These are phyloP conservation scores for Trissolcus basalis DNA, from an alignment of 1,140 invertebrate species.

Conservation along the genomic window DNA sequence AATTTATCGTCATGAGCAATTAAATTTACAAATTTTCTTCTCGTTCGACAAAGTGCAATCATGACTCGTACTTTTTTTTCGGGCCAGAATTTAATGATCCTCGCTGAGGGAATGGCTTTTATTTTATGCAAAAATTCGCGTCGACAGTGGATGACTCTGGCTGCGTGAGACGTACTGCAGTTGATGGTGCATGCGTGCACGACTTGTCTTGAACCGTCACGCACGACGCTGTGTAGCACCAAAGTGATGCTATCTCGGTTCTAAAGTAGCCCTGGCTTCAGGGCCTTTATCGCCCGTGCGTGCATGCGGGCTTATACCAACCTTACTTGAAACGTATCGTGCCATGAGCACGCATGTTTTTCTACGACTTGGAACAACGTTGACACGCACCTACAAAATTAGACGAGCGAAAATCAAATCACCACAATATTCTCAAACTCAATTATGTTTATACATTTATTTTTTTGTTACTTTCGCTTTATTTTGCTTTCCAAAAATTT, in stretches of 20 bases:
- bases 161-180: slow-evolving; percentile 36
- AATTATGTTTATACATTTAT: no score
- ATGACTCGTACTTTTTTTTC: no score
- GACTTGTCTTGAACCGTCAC: slow-evolving; percentile 50
- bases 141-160: slow-evolving; percentile 5
- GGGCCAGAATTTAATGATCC: no score
- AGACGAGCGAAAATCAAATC: neutral
- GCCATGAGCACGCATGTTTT: slow-evolving; percentile 44
- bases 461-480: no score
- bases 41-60: no score
- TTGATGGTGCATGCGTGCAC: slow-evolving; percentile 50
- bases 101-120: no score
- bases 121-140: neutral
- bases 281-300: slow-evolving; percentile 52
- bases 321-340: slow-evolving; percentile 33
- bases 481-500: no score
- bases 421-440: no score
- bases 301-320: slow-evolving; percentile 43
- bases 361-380: slow-evolving; percentile 23
- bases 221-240: slow-evolving; percentile 36
- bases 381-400: slow-evolving; percentile 20
- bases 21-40: no score
- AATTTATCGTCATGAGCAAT: no score
- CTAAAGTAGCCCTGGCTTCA: slow-evolving; percentile 48
- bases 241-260: slow-evolving; percentile 41